Conservation (phyloP, 2,888 invertebrate species). For the Parapristionchus giblindavisi region DNA sequence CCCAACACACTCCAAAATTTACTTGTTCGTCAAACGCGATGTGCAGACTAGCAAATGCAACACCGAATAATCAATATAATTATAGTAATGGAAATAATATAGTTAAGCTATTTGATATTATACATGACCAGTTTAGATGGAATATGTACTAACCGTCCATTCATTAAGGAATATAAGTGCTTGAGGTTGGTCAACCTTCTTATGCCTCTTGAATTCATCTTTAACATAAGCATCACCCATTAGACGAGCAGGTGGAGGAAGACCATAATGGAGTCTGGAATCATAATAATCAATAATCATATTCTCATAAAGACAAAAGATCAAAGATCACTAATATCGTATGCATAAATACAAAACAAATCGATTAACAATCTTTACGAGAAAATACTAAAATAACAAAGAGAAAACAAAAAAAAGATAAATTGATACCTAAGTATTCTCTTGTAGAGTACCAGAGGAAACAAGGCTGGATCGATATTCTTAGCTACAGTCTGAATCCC, state of each 20-base stretch:
- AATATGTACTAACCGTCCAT: conserved; percentile 59
- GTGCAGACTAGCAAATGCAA: too few relatives aligned
- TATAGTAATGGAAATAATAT: neutral
- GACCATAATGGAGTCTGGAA: conserved; percentile 60
- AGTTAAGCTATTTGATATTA: neutral
- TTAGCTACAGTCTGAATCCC: conserved; percentile 34
- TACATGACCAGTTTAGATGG: too few relatives aligned
- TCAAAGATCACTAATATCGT: neutral
- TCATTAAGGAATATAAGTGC: conserved; percentile 57
- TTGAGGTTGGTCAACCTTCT: conserved; percentile 50
- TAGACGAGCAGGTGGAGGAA: conserved; percentile 56
- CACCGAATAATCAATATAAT: neutral
- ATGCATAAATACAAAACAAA: neutral
- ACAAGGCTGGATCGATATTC: conserved; percentile 41
- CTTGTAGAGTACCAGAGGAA: conserved; percentile 55
- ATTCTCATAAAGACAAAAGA: neutral
- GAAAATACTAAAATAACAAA: too few relatives aligned
- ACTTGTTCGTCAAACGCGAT: neutral
- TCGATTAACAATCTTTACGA: too few relatives aligned
- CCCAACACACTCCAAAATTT: too few relatives aligned
- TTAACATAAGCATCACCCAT: conserved; percentile 65
- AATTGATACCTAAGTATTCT: conserved; percentile 46
- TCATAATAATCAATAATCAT: neutral
- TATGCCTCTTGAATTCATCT: conserved; percentile 60
- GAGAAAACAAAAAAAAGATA: too few relatives aligned